Percentiles rank a stretch among this genome's conserved stretches.
Conservation (phyloP, 2,888 invertebrate genomes). For the Lacanobia oleracea region DNA sequence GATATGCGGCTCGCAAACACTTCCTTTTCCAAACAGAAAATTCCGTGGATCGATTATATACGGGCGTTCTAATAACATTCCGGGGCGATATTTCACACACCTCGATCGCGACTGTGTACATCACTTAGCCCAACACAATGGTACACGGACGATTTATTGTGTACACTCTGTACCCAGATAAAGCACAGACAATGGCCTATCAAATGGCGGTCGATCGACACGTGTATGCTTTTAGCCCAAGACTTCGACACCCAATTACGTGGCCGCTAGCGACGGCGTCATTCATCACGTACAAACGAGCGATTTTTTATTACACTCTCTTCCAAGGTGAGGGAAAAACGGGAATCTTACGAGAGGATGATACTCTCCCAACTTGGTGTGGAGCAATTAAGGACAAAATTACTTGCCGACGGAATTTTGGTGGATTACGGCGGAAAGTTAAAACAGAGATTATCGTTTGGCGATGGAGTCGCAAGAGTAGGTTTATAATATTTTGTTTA, state of each 20-base stretch:
- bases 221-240: conserved; percentile 89
- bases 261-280: conserved; percentile 78
- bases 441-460: conserved; percentile 61
- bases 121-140: conserved; percentile 78
- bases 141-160: conserved; percentile 88
- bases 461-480: conserved; percentile 33
- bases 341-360: conserved; percentile 73
- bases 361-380: conserved; percentile 71
- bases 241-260: conserved; percentile 89
- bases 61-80: conserved; percentile 87
- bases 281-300: conserved; percentile 87
- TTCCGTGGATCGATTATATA: conserved; percentile 82
- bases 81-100: conserved; percentile 82
- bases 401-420: conserved; percentile 72
- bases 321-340: conserved; percentile 72
- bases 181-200: conserved; percentile 87
- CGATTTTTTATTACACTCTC: conserved; percentile 79
- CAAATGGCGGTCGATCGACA: conserved; percentile 83
- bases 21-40: conserved; percentile 77
- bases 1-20: conserved; percentile 71
- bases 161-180: conserved; percentile 83
- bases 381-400: conserved; percentile 78
- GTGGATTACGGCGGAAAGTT: conserved; percentile 69
- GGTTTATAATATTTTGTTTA: conserved; percentile 16
- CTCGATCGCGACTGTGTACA: conserved; percentile 76